Evolutionary conservation across 1,140 invertebrate genomes (phyloP).

Genomic region (Euglossa dilemma): DNA sequence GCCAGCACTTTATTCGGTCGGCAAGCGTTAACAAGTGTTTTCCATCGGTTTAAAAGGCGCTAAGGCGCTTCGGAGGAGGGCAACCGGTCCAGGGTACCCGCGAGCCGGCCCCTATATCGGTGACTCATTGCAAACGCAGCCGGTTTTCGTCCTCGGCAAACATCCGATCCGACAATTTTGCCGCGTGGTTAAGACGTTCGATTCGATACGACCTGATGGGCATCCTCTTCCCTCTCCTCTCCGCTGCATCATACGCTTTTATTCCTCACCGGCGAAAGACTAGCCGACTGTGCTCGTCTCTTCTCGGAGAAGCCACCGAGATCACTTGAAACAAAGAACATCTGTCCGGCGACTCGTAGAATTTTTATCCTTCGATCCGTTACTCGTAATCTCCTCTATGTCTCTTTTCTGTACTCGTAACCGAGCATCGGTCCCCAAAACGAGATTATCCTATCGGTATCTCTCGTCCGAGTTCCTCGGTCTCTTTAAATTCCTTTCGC

Average conservation of each 20-base stretch:
- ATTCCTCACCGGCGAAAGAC: neutral
- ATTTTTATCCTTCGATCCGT: no score
- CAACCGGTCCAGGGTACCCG: conserved; percentile 52
- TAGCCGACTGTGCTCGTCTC: no score
- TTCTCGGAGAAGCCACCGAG: no score
- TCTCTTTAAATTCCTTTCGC: neutral
- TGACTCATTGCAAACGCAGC: conserved; percentile 55
- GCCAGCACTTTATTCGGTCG: conserved; percentile 78
- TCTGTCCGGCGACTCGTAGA: no score
- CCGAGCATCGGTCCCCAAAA: no score
- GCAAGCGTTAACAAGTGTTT: conserved; percentile 80
- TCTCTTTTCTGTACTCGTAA: no score
- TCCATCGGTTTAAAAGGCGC: conserved; percentile 74
- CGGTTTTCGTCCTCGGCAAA: conserved; percentile 46
- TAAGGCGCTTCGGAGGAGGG: conserved; percentile 70
- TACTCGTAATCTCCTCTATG: no score
- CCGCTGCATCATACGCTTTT: neutral
- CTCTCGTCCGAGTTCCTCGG: no score
- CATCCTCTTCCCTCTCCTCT: neutral
- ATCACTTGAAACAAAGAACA: no score
- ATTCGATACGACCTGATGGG: conserved; percentile 11
- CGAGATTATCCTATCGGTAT: no score
- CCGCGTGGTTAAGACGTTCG: conserved; percentile 32
- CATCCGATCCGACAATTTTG: conserved; percentile 22
- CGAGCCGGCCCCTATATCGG: conserved; percentile 17